Evolutionary conservation across 1,140 invertebrate species (phyloP).

Genomic region (Muscidifurax raptorellus): DNA sequence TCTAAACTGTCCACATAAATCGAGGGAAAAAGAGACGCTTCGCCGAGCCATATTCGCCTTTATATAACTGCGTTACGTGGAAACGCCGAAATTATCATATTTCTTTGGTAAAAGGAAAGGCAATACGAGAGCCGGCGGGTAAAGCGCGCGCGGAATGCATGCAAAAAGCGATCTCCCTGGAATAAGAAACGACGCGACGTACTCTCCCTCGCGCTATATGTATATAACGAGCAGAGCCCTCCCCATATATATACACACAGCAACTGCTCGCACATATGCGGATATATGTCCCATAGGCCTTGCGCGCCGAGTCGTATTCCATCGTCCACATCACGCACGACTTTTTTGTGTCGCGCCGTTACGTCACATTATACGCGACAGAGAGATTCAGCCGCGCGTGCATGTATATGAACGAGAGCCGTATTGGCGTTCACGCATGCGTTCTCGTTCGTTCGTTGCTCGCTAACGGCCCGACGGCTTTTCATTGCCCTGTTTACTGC

Average conservation of each 20-base stretch:
- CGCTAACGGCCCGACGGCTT: slow-evolving; percentile 9
- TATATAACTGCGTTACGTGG: slow-evolving; percentile 12
- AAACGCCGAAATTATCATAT: slow-evolving; percentile 48
- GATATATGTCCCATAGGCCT: not conserved
- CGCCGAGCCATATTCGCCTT: not conserved
- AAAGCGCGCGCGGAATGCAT: slow-evolving; percentile 35
- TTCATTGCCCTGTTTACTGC: slow-evolving; percentile 31
- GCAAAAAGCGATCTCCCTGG: slow-evolving; percentile 28
- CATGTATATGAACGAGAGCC: not conserved
- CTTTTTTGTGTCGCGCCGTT: not conserved
- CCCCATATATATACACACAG: not conserved
- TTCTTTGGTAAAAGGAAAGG: slow-evolving; percentile 28
- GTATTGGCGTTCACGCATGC: not conserved
- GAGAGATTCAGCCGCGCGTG: not conserved
- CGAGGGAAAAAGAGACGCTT: slow-evolving; percentile 12
- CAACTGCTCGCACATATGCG: not conserved
- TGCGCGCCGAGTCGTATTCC: not conserved
- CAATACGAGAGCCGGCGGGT: not conserved
- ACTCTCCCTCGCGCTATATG: not conserved
- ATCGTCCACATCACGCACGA: not conserved
- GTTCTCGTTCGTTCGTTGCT: not conserved
- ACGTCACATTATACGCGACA: not conserved
- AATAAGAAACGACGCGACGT: slow-evolving; percentile 32
- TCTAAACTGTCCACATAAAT: slow-evolving; percentile 48
- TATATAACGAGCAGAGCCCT: not conserved